phyloP scores from a whole-genome alignment of 2,113 vertebrate species.

The Podarcis raffonei region DNA sequence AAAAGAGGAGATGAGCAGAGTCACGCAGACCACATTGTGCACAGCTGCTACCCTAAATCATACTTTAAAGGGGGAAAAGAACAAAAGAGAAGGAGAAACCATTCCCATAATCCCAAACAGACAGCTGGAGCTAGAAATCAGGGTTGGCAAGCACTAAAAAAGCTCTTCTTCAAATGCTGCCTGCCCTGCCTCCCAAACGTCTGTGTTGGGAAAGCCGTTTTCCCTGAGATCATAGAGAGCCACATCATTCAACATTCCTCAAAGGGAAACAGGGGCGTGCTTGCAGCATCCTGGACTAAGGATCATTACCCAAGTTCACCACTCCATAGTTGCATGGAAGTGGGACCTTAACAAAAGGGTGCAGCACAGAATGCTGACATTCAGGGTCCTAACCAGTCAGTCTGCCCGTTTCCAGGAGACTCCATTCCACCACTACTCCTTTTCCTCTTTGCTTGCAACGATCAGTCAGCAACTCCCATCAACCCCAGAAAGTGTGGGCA shows the following conservation, averaged over 20 bases:
- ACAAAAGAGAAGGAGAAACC: neutral
- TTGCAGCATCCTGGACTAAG: neutral
- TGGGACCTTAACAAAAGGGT: neutral
- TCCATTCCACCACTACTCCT: neutral
- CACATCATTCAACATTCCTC: neutral
- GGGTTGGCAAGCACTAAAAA: neutral
- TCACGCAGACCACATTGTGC: neutral
- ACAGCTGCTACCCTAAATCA: conserved; percentile 21
- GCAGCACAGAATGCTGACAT: neutral
- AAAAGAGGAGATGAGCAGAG: neutral
- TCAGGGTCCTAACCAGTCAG: neutral
- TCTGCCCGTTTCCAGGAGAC: neutral
- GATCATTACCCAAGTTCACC: neutral
- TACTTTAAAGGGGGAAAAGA: neutral
- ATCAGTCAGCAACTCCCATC: neutral
- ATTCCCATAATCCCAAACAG: neutral
- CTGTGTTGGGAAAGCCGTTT: neutral
- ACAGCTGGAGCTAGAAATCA: conserved; percentile 10
- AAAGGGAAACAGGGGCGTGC: neutral
- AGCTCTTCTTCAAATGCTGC: neutral
- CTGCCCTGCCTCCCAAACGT: neutral
- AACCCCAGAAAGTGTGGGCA: no score
- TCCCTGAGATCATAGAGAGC: neutral
- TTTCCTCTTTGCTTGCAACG: no score
- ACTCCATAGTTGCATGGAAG: no score